phyloP scores from a whole-genome alignment of 2,113 vertebrate genomes.

The Notothenia coriiceps region DNA sequence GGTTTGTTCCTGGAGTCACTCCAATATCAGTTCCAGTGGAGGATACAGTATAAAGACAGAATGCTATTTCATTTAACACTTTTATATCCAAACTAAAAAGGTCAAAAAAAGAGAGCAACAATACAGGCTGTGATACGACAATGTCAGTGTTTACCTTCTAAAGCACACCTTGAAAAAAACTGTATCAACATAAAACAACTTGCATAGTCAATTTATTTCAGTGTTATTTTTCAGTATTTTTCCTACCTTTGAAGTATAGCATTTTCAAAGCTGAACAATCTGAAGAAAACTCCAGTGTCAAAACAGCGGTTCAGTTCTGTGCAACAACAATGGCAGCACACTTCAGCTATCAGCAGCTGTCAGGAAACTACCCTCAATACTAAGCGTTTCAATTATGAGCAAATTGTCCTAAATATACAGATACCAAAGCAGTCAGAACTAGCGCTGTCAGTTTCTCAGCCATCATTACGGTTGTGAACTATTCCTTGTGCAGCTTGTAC shows the following conservation, averaged over 20 bases:
- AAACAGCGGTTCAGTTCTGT: neutral
- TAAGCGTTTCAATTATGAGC: neutral
- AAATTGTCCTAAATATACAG: conserved; percentile 11
- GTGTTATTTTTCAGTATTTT: neutral
- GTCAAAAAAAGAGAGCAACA: neutral
- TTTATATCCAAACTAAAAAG: neutral
- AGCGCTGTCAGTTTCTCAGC: neutral
- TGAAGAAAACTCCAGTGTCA: neutral
- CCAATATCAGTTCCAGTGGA: conserved; percentile 6
- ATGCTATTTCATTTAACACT: neutral
- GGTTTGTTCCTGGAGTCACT: conserved; percentile 28
- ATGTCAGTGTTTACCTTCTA: neutral
- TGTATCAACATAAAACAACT: neutral
- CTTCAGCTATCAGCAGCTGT: conserved; percentile 1
- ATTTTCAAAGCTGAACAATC: conserved; percentile 2
- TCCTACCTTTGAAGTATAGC: neutral
- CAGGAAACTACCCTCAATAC: neutral
- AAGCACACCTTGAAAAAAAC: neutral
- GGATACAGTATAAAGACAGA: neutral
- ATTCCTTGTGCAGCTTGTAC: neutral
- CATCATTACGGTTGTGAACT: neutral
- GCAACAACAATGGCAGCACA: neutral
- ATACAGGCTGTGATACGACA: neutral
- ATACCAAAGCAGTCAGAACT: neutral
- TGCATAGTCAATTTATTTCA: neutral